Evolutionary conservation across 1,140 invertebrate species (phyloP), one percentile per base, ranked within the genome.

Genomic region (Teleogryllus occipitalis): DNA sequence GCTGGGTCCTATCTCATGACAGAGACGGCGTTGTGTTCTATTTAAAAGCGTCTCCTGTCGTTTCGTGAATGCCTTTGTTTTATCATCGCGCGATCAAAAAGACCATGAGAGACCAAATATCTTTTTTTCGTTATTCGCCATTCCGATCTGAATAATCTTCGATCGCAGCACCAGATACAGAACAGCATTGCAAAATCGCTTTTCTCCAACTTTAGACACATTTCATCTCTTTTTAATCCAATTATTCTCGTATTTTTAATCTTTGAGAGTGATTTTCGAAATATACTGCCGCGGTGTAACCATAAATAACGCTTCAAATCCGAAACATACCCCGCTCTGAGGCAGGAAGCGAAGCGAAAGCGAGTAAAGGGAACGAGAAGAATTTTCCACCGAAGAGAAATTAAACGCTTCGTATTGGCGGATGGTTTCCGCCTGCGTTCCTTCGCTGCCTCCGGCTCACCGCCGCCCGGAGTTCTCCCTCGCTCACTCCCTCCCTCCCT

Each of bases 221-320:
- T 65, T 65, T 65, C 54, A 65, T 65, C 18, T 65, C 54, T 65
- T 65, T 65, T 65, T 65, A 65, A 65, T 65, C 54, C 54, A 65
- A 65, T 65, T 65, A 65, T 65, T 65, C 54, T 18, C 54, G 54
- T 65, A 65, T 65, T 65, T 65, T 65, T 65, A 65, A 65, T 65
- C 54, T 65, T 10, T 65, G 54, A 65, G 54, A 65, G 54, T 65
- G 54, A 65, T 65, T 65, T 65, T 65, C 54, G 18, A 65, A 65
- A 65, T 65, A 65, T 65, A 65, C 54, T 65, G 54, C 54, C 10
- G 54, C 18, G 18, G 54, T 65, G 54, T 10, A 65, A 65, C 54
- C 54, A 65, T 65, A 65, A 14, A 65, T 65, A 65, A 65, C 18
- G 54, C 7, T 65, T 65, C 54, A 65, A 65, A 65, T 18, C 18